phyloP scores from a whole-genome alignment of 2,113 vertebrate species.

The Mustelus asterias region DNA sequence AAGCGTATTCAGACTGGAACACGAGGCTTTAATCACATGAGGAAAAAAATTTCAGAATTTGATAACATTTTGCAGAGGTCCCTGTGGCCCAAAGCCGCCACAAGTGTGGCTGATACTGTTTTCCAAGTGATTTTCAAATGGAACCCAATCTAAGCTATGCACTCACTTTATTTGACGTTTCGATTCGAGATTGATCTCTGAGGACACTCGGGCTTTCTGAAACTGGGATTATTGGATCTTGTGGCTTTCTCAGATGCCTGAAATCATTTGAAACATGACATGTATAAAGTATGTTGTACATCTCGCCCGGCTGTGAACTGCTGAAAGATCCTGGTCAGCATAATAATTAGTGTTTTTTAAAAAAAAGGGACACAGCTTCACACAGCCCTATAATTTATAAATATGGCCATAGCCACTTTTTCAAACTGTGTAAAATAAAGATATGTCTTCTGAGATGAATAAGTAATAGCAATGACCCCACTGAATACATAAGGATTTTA shows the following conservation, averaged over 20 bases:
- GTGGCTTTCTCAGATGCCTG: slow-evolving; percentile 97
- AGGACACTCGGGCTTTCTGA: slow-evolving; percentile 92
- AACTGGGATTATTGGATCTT: slow-evolving; percentile 99
- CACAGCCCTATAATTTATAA: slow-evolving; percentile 46
- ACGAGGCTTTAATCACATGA: slow-evolving; percentile 67
- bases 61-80: slow-evolving; percentile 68
- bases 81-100: slow-evolving; percentile 66
- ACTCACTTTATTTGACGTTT: slow-evolving; percentile 95
- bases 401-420: neutral
- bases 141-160: slow-evolving; percentile 65
- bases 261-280: slow-evolving; percentile 94
- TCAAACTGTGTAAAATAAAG: neutral
- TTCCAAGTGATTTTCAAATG: slow-evolving; percentile 84
- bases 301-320: slow-evolving; percentile 80
- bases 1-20: slow-evolving; percentile 61
- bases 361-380: slow-evolving; percentile 52
- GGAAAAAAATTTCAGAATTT: slow-evolving; percentile 71
- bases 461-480: neutral
- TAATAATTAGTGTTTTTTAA: slow-evolving; percentile 71
- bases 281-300: slow-evolving; percentile 87
- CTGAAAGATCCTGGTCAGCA: slow-evolving; percentile 80
- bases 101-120: slow-evolving; percentile 76
- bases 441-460: neutral
- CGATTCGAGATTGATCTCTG: slow-evolving; percentile 96
- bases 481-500: neutral